These are phyloP conservation scores for Homarus gammarus DNA, from an alignment of 2,888 invertebrate species.

Conservation along the genomic window DNA sequence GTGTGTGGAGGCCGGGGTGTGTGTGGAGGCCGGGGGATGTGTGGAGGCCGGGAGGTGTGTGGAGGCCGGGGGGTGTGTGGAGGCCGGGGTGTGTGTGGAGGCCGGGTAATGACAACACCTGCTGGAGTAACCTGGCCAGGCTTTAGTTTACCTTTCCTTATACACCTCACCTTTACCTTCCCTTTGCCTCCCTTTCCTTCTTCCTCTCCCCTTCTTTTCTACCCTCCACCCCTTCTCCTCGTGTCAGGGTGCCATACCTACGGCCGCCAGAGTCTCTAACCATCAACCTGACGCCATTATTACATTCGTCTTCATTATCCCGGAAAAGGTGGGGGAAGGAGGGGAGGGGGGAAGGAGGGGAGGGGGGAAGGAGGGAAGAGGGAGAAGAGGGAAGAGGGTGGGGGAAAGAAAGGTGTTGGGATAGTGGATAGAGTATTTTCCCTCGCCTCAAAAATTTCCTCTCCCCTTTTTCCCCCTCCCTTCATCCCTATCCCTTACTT, in stretches of 20 bases:
- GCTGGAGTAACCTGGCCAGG: no score
- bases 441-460: no score
- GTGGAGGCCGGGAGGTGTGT: no score
- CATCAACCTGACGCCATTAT: conserved; percentile 13
- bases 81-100: no score
- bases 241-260: neutral
- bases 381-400: neutral
- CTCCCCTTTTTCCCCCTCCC: no score
- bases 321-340: neutral
- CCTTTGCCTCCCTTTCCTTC: neutral
- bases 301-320: conserved; percentile 30
- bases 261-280: conserved; percentile 4
- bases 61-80: no score
- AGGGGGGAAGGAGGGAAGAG: neutral
- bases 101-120: no score
- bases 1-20: no score
- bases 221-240: neutral
- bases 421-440: no score
- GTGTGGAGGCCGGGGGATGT: no score
- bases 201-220: neutral
- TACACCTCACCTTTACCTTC: neutral
- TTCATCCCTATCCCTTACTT: no score
- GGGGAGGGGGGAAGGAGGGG: neutral
- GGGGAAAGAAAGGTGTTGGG: no score
- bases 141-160: neutral